Base-by-base conservation (phyloP, 1,140 invertebrate genomes). In the Musca domestica region DNA sequence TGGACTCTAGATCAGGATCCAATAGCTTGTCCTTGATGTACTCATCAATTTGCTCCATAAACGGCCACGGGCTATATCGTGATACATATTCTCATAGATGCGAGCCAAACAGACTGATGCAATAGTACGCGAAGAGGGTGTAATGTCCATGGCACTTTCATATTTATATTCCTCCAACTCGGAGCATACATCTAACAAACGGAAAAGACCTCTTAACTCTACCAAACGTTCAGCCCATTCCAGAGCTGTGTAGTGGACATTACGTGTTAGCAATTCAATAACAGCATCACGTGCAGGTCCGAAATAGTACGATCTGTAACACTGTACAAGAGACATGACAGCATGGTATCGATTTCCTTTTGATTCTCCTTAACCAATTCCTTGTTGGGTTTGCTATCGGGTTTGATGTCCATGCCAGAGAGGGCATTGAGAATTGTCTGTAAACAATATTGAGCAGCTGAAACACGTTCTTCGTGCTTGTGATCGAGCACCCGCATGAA, bases 41-140 rank as follows among this genome's bases (percentile, higher is more conserved):
- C 63, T 92, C 92, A 78, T 95, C 90, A 69, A 96, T 90, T 74
- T 91, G 90, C 9, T 88, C 87, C 19, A 88, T 86, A 76, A 98
- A 30, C 85, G 87, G 66, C 92, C 88, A 73, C 90, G 88, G 2
- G 90, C 88, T 74, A 90, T 86, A 77, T 99, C 97, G 77, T 94
- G 93, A 74, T 93, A 93, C 90, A 97, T 94, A 76, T 97, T 96
- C 75, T 97, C 95, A 83, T 96, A 98, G 67, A 98, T 88, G 73
- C 90, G 88, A 2, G 92, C 88, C 48, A 99, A 84, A 71, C 93
- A 92, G 15, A 96, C 92, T 7, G 96, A 91, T 0, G 92, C 91
- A 73, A 96, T 90, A 30, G 94, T 93, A 68, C 91, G 86, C 0
- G 96, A 96, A 5, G 92, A 92, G 6, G 88, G 79, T 7, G 95